Base-by-base conservation (phyloP, 2,113 vertebrate genomes). In the Vicugna pacos region DNA sequence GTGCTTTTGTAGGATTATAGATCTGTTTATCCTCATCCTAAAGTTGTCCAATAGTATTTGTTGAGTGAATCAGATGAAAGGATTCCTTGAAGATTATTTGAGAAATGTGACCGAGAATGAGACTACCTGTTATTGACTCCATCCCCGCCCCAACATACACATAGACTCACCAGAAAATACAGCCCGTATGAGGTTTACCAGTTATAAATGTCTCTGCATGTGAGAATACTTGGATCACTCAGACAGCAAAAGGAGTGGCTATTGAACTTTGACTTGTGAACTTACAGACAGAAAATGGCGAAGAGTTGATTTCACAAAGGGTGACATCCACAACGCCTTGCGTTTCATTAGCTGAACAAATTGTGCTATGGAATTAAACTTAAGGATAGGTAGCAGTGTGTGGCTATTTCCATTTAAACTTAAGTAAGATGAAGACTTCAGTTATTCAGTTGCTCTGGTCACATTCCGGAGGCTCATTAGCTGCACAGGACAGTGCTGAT, bases 191-290 rank as follows among this genome's bases (percentile, higher is more conserved):
- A 54, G 19, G 42, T n/a, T 64, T 20, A 9, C 62, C 38, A 28
- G 54, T 28, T n/a, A 62, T 3, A 58, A 52, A 90, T n/a, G 14
- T 26, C 7, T 11, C 5, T 82, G 28, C 62, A 42, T 35, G 32
- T 54, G 69, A 38, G 46, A 26, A 14, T 67, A 10, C 42, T 79
- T n/a, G 38, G 69, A 5, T 54, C 28, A 77, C 58, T 32, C 38
- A 16, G 56, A 60, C 82, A 92, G 8, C 52, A 15, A 14, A 35
- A 0, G 60, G 15, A 9, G 13, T 87, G 82, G 81, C 83, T 93
- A 84, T 0, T 35, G 93, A 94, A 91, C 94, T 95, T 95, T 88
- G 32, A 17, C 69, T 70, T 70, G 38, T 73, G 95, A 93, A 46
- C 76, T 54, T 70, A 0, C 17, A 56, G 42, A 8, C 42, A 80